Conservation (phyloP, 2,797 vertebrate species). For the Balearica regulorum region DNA sequence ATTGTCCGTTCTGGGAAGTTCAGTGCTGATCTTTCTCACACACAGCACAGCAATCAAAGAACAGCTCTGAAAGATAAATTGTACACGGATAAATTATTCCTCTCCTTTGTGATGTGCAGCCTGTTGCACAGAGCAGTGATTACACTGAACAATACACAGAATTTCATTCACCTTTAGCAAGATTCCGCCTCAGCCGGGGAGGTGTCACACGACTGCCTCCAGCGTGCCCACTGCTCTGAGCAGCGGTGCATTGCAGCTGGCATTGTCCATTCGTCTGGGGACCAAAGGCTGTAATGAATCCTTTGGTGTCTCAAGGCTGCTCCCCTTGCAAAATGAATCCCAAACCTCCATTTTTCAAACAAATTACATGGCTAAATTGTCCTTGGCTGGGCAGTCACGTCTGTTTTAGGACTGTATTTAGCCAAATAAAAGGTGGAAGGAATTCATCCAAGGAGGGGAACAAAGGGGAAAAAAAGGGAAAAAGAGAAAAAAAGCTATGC, state of each 20-base stretch:
- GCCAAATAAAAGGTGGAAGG: constrained; percentile 38
- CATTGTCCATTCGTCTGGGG: constrained; percentile 7
- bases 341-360: constrained; percentile 55
- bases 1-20: constrained; percentile 1
- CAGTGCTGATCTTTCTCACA: not conserved
- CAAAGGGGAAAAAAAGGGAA: fast-evolving
- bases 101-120: constrained; percentile 20
- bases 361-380: constrained; percentile 67
- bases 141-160: constrained; percentile 45
- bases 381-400: constrained; percentile 48
- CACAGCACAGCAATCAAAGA: not conserved
- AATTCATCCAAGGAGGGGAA: not conserved
- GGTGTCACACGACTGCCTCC: not conserved
- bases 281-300: constrained; percentile 28
- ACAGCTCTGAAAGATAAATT: constrained; percentile 26
- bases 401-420: constrained; percentile 33
- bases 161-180: constrained; percentile 43
- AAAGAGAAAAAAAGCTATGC: not conserved
- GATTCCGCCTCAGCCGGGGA: not conserved
- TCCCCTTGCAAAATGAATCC: constrained; percentile 45
- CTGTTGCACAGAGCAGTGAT: constrained; percentile 51
- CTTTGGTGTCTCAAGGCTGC: constrained; percentile 41
- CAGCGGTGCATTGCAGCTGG: not conserved
- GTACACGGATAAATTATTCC: not conserved
- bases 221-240: not conserved